A percentile compares a stretch with the other conserved stretches of the same genome.
These are phyloP conservation scores for Listronotus bonariensis DNA, from an alignment of 1,140 invertebrate species.

Conservation along the genomic window DNA sequence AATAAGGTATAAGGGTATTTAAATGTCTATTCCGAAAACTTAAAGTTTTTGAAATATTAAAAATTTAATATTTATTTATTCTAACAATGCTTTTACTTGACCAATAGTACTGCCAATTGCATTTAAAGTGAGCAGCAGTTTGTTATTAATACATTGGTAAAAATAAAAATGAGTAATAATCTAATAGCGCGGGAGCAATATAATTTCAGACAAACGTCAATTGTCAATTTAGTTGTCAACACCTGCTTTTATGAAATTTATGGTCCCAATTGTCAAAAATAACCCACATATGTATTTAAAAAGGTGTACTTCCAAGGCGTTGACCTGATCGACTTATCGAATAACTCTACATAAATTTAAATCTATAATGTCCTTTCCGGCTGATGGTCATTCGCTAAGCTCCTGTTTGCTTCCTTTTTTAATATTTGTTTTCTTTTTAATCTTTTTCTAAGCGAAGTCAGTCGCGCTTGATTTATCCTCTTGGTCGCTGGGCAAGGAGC, in stretches of 20 bases:
- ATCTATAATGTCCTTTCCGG: constrained; percentile 35
- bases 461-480: constrained; percentile 39
- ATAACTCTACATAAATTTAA: constrained; percentile 39
- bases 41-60: no score
- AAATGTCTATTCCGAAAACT: no score
- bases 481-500: constrained; percentile 23
- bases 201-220: no score
- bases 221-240: background rate
- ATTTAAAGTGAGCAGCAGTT: no score
- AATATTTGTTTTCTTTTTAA: constrained; percentile 25
- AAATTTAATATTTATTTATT: no score
- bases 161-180: no score
- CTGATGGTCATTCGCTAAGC: constrained; percentile 28
- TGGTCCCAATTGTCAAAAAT: constrained; percentile 16
- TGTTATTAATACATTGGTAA: no score
- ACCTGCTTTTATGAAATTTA: background rate
- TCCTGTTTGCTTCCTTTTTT: constrained; percentile 30
- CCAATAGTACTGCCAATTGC: no score
- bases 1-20: no score
- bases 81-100: no score
- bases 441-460: constrained; percentile 28
- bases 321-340: constrained; percentile 38
- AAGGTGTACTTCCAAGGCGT: constrained; percentile 31
- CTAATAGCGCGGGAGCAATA: no score
- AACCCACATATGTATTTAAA: constrained; percentile 22